A percentile compares a stretch with the other conserved stretches of the same genome.
These are phyloP conservation scores for Lathamus discolor DNA, from an alignment of 2,113 vertebrate species.

Conservation along the genomic window DNA sequence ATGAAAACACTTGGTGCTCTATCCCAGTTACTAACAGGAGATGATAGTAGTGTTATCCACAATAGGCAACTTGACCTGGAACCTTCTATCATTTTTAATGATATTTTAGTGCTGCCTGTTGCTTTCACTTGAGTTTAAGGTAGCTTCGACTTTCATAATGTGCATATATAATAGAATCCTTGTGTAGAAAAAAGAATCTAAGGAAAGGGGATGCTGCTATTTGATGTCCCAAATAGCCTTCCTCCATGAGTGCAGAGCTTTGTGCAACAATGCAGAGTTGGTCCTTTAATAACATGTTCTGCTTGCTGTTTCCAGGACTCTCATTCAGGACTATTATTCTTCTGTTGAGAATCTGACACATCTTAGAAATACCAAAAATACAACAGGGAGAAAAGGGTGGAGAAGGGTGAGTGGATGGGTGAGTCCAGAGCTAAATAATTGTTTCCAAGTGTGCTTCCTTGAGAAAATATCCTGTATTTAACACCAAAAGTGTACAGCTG, in stretches of 20 bases:
- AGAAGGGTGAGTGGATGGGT: not conserved
- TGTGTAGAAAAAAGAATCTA: not conserved
- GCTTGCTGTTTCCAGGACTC: not conserved
- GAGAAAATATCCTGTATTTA: not conserved
- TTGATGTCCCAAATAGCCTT: not conserved
- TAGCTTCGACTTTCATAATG: not conserved
- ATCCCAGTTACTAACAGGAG: constrained; percentile 55
- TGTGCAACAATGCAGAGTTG: not conserved
- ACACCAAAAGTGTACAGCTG: not conserved
- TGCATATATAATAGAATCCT: not conserved
- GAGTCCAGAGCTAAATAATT: not conserved
- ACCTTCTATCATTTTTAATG: constrained; percentile 63
- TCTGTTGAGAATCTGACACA: not conserved
- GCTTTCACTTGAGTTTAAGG: not conserved
- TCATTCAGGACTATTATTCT: not conserved
- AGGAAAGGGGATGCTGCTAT: not conserved
- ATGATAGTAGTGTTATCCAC: constrained; percentile 67
- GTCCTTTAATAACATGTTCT: not conserved
- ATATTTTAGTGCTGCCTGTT: constrained; percentile 18
- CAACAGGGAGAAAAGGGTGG: not conserved
- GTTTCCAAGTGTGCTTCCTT: not conserved
- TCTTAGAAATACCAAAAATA: not conserved
- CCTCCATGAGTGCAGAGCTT: not conserved
- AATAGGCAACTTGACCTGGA: constrained; percentile 70
- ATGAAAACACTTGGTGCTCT: constrained; percentile 69